phyloP scores from a whole-genome alignment of 2,113 vertebrate species.

The Etia nguti region DNA sequence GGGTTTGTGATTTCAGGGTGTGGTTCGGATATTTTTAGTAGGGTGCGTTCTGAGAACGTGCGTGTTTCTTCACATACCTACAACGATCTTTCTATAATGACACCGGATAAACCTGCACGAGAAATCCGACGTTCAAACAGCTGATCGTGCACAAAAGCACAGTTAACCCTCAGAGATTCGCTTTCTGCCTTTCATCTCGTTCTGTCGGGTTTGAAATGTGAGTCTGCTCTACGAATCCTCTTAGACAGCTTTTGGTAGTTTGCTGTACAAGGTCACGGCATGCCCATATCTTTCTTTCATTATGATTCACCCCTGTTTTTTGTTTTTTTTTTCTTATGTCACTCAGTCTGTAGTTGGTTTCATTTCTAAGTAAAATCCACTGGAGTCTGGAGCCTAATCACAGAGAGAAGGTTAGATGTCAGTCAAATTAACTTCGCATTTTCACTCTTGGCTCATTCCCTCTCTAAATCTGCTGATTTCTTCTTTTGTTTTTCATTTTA shows the following conservation, averaged over 20 bases:
- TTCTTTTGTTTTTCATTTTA: neutral
- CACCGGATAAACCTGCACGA: neutral
- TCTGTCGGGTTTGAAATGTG: neutral
- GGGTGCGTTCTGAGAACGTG: neutral
- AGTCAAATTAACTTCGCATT: neutral
- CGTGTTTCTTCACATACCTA: neutral
- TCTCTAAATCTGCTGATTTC: neutral
- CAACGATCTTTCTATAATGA: neutral
- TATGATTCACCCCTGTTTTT: neutral
- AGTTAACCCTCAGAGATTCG: neutral
- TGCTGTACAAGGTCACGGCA: too few relatives aligned
- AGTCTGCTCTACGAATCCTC: neutral
- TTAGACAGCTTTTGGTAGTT: too few relatives aligned
- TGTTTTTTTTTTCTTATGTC: neutral
- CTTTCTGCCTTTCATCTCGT: neutral
- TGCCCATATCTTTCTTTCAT: neutral
- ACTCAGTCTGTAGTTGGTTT: neutral
- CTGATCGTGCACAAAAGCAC: neutral
- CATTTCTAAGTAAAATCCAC: neutral
- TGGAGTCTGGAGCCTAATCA: neutral
- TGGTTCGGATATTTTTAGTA: neutral
- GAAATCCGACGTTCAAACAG: fast-evolving
- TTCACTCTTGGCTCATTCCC: neutral
- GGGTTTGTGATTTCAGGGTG: neutral
- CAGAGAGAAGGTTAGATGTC: neutral